phyloP scores from a whole-genome alignment of 1,140 invertebrate species.

The Drosophila cardini region DNA sequence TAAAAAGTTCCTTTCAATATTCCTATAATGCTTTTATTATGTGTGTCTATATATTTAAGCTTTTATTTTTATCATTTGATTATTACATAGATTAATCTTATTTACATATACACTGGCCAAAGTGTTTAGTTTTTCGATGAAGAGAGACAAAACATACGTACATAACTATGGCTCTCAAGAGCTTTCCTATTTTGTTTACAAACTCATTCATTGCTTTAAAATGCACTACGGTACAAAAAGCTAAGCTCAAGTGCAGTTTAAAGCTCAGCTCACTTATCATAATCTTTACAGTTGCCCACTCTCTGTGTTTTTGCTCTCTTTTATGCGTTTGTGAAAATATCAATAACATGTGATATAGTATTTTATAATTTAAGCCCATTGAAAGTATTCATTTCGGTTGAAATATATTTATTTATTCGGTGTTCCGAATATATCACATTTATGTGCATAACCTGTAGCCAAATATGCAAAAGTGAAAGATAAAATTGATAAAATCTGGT shows the following conservation, averaged over 20 bases:
- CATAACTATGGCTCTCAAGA: neutral
- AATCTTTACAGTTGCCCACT: conserved; percentile 8
- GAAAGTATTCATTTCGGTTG: neutral
- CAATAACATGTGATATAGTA: conserved; percentile 6
- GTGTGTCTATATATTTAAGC: conserved; percentile 1
- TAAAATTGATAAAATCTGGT: conserved; percentile 1
- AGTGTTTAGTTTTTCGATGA: neutral
- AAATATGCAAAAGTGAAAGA: conserved; percentile 6
- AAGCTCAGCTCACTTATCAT: conserved; percentile 8
- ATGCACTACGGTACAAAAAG: conserved; percentile 32
- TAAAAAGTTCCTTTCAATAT: conserved; percentile 80
- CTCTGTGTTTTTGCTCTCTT: neutral
- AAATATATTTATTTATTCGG: conserved; percentile 18
- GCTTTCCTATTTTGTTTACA: conserved; percentile 11
- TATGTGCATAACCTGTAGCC: neutral
- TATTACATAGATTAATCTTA: conserved; percentile 24
- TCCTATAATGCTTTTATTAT: conserved; percentile 36
- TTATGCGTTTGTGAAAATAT: neutral
- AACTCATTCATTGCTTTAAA: conserved; percentile 19
- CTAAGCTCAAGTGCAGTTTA: conserved; percentile 46
- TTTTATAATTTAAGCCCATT: conserved; percentile 11
- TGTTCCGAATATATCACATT: conserved; percentile 14
- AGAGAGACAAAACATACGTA: neutral
- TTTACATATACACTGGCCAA: conserved; percentile 44
- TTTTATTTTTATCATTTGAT: neutral